phyloP scores from a whole-genome alignment of 2,888 invertebrate species.

The Limnephilus auricula region DNA sequence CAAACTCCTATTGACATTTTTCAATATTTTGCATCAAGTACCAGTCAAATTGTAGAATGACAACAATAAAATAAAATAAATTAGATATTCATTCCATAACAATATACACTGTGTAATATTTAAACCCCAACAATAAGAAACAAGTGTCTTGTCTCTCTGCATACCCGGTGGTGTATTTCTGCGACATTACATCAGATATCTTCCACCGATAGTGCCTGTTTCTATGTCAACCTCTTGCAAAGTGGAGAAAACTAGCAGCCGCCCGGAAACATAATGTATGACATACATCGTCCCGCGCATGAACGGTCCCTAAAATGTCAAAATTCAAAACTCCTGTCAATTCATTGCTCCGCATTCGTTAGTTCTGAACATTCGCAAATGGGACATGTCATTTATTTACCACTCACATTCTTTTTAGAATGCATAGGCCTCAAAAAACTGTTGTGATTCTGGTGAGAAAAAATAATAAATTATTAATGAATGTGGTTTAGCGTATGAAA shows the following conservation, averaged over 20 bases:
- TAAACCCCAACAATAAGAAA: background rate
- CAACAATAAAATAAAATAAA: background rate
- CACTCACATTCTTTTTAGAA: background rate
- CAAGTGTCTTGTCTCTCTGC: background rate
- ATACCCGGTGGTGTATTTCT: background rate
- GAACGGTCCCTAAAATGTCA: background rate
- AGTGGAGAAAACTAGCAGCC: background rate
- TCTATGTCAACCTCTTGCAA: background rate
- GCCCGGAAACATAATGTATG: background rate
- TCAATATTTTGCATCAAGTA: background rate
- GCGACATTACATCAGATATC: background rate
- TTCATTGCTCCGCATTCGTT: background rate
- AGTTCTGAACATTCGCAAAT: background rate
- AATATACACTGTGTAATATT: background rate
- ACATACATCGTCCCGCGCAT: background rate
- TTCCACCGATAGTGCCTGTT: background rate
- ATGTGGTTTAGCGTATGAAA: background rate
- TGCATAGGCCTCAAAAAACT: background rate
- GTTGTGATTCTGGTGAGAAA: background rate
- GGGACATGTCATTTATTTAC: background rate
- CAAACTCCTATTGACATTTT: background rate
- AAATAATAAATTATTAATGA: background rate
- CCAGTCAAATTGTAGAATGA: background rate
- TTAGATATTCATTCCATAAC: background rate
- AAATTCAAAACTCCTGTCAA: background rate